Evolutionary conservation across 2,797 vertebrate genomes (phyloP).

Genomic region (Schizopygopsis pylzovi): DNA sequence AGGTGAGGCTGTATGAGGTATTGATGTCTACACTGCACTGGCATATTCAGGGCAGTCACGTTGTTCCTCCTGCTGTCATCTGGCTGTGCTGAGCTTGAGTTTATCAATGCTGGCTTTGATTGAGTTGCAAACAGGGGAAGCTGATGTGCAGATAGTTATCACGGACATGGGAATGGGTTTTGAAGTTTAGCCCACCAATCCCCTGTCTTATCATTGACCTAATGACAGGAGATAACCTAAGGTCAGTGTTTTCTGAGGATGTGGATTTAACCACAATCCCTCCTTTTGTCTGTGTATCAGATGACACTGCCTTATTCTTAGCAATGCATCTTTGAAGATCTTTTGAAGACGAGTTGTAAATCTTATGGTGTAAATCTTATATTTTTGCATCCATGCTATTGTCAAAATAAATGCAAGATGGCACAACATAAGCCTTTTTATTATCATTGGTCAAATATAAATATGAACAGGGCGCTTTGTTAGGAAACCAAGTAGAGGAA

Average conservation of each 20-base stretch:
- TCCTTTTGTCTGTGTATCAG: constrained; percentile 27
- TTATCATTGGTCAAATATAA: constrained; percentile 1
- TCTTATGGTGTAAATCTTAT: background rate
- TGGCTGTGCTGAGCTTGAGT: constrained; percentile 4
- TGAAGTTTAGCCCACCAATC: background rate
- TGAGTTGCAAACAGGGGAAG: constrained; percentile 7
- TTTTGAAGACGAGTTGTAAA: background rate
- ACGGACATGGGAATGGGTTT: constrained; percentile 9
- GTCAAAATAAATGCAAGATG: background rate
- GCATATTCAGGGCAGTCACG: constrained; percentile 73
- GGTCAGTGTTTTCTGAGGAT: constrained; percentile 3
- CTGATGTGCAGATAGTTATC: constrained; percentile 15
- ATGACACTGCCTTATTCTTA: background rate
- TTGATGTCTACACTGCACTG: constrained; percentile 66
- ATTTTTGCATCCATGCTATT: background rate
- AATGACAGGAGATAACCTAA: constrained; percentile 30
- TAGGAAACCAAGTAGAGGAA: background rate
- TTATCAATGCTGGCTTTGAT: constrained; percentile 47
- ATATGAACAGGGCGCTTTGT: background rate
- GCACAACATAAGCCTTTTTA: background rate
- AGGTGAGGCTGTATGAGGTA: constrained; percentile 60
- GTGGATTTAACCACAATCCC: background rate
- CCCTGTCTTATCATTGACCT: constrained; percentile 18
- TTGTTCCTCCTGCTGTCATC: constrained; percentile 56
- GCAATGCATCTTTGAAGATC: constrained; percentile 1